These are phyloP conservation scores for Procambarus clarkii DNA, from an alignment of 1,140 invertebrate species.

Conservation along the genomic window DNA sequence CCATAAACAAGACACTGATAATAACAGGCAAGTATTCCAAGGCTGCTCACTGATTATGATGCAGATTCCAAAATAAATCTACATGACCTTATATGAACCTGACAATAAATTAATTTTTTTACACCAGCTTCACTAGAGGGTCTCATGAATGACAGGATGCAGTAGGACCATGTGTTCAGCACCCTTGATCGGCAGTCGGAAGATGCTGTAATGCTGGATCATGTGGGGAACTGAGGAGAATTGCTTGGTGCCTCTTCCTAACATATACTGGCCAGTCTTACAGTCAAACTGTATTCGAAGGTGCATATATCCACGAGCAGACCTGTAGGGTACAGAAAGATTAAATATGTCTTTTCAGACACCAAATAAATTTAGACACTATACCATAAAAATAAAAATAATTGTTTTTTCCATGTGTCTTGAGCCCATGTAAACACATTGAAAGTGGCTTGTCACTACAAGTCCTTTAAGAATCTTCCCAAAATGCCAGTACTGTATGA, in stretches of 20 bases:
- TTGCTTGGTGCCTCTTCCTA: constrained; percentile 93
- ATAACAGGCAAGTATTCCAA: constrained; percentile 11
- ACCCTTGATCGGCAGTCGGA: constrained; percentile 93
- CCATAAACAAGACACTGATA: no score
- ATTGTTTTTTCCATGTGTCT: no score
- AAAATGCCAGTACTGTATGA: no score
- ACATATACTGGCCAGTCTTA: constrained; percentile 82
- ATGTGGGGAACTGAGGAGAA: constrained; percentile 93
- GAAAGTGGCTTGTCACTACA: no score
- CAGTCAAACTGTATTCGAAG: constrained; percentile 89
- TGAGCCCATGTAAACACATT: no score
- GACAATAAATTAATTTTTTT: not conserved
- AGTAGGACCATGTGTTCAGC: constrained; percentile 96
- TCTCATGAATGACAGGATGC: constrained; percentile 82
- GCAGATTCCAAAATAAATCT: constrained; percentile 13
- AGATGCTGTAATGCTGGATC: constrained; percentile 93
- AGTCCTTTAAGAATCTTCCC: no score
- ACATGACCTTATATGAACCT: constrained; percentile 3
- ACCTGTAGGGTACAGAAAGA: constrained; percentile 80
- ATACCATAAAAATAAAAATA: no score
- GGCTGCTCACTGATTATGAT: constrained; percentile 15
- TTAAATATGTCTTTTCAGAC: not conserved
- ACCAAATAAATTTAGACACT: no score
- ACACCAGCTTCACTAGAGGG: constrained; percentile 51
- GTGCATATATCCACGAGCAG: constrained; percentile 95